Evolutionary conservation across 2,888 invertebrate species (phyloP).

Genomic region (Alentia gelatinosa): DNA sequence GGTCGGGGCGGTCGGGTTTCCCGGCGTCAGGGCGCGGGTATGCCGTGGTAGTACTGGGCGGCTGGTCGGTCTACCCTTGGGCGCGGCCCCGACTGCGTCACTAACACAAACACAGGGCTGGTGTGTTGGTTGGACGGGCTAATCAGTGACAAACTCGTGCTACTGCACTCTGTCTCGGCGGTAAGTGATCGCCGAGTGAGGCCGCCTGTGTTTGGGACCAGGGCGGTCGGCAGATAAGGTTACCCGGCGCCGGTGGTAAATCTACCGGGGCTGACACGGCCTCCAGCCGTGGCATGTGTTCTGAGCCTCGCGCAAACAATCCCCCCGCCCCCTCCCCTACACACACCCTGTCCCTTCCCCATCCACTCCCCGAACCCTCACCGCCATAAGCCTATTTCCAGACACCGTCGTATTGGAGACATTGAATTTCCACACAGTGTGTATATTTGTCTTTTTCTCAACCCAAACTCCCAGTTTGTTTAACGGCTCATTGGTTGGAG

Average conservation of each 20-base stretch:
- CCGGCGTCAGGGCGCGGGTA: background rate
- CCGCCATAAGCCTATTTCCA: no score
- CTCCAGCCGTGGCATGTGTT: conserved; percentile 11
- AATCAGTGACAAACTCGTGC: conserved; percentile 33
- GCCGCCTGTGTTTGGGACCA: conserved; percentile 18
- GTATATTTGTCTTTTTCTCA: no score
- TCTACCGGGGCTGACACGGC: background rate
- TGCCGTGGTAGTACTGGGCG: background rate
- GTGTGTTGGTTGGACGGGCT: background rate
- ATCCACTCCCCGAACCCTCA: background rate
- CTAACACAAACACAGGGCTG: conserved; percentile 20
- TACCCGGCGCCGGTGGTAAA: background rate
- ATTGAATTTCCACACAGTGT: no score
- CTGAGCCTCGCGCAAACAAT: conserved; percentile 7
- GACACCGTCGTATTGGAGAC: no score
- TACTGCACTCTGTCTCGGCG: conserved; percentile 12
- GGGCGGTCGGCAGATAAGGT: conserved; percentile 11
- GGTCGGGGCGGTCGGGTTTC: background rate
- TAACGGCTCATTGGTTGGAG: no score
- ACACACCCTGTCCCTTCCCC: background rate
- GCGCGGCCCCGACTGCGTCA: background rate
- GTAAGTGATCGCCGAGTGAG: background rate
- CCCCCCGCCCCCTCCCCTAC: background rate
- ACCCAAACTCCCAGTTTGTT: no score
- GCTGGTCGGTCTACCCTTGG: background rate